Percentiles rank a stretch among this genome's conserved stretches.
These are phyloP conservation scores for Macrosoma leucophasiata DNA, from an alignment of 2,888 invertebrate species.

Conservation along the genomic window DNA sequence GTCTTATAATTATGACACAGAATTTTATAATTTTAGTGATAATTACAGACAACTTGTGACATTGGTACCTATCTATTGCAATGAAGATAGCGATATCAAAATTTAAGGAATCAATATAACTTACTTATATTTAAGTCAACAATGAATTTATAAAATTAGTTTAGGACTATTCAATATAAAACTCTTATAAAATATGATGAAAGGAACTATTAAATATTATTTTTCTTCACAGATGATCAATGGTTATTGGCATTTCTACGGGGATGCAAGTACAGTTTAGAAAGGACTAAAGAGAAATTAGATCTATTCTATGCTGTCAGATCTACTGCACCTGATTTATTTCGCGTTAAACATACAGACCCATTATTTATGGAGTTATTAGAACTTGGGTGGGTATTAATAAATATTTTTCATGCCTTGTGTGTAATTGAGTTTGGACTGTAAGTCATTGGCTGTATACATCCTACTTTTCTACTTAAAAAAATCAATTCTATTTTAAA, in stretches of 20 bases:
- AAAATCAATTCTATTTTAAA: neutral
- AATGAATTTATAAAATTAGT: neutral
- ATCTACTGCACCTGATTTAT: constrained; percentile 62
- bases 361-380: constrained; percentile 30
- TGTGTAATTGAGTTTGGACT: neutral
- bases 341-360: constrained; percentile 26
- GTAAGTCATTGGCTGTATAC: neutral
- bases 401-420: neutral
- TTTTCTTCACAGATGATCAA: constrained; percentile 69
- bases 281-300: constrained; percentile 75
- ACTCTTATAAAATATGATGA: neutral
- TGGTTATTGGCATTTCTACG: constrained; percentile 77
- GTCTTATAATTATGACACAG: neutral
- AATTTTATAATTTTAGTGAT: neutral
- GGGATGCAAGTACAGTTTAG: constrained; percentile 79
- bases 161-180: neutral
- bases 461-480: neutral
- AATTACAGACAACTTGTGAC: neutral
- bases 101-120: neutral
- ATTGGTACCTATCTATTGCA: neutral
- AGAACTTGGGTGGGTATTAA: constrained; percentile 27
- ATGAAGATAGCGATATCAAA: neutral
- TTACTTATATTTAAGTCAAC: neutral
- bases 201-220: neutral
- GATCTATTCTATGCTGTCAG: constrained; percentile 73